A percentile compares a stretch with the other conserved stretches of the same genome.
phyloP scores from a whole-genome alignment of 2,797 vertebrate species.

The Sebastes cheni region DNA sequence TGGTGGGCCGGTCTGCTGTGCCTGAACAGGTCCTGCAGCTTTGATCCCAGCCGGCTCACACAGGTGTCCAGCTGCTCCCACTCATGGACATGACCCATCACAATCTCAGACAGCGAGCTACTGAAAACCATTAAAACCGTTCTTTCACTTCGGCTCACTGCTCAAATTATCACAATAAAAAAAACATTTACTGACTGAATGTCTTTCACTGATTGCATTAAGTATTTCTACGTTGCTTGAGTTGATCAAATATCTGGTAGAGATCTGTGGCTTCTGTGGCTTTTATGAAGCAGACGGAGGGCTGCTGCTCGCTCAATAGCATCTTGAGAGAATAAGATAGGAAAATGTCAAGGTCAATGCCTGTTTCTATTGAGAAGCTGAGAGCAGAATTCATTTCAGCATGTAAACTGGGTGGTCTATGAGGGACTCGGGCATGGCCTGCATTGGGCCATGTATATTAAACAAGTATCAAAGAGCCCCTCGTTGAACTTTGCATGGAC shows the following conservation, averaged over 20 bases:
- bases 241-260: conserved; percentile 16
- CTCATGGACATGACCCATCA: conserved; percentile 27
- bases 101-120: conserved; percentile 6
- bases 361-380: conserved; percentile 42
- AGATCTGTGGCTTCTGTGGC: conserved; percentile 16
- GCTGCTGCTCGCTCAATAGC: conserved; percentile 22
- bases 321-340: conserved; percentile 43
- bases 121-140: conserved; percentile 7
- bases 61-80: conserved; percentile 63
- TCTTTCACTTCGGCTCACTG: not conserved
- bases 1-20: conserved; percentile 27
- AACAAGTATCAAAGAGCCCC: conserved; percentile 71
- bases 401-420: conserved; percentile 68
- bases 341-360: conserved; percentile 48
- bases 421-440: conserved; percentile 39
- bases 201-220: not conserved
- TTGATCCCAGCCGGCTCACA: conserved; percentile 58
- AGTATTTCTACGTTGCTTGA: conserved; percentile 24
- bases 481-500: conserved; percentile 72
- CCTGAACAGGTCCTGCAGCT: conserved; percentile 48
- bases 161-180: not conserved
- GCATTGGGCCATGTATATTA: conserved; percentile 66
- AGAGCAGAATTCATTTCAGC: conserved; percentile 57
- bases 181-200: conserved; percentile 14
- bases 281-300: not conserved